These are phyloP conservation scores for silkworm (Bombyx mori) DNA, from an alignment of 1,140 invertebrate species.

Conservation along the genomic window ASM3026992v2 NC_085115.1:8342001-8342500, in stretches of 20 bases:
- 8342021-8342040: neutral
- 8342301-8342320: slow-evolving; percentile 27
- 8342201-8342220: slow-evolving; percentile 2
- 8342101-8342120: slow-evolving; percentile 4
- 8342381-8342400: neutral
- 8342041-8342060: neutral
- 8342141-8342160: slow-evolving; percentile 1
- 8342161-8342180: slow-evolving; percentile 2
- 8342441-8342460: too few species aligned
- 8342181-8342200: slow-evolving; percentile 5
- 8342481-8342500: too few species aligned
- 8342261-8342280: slow-evolving; percentile 19
- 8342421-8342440: neutral
- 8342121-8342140: slow-evolving; percentile 2
- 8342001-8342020: neutral
- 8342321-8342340: slow-evolving; percentile 18
- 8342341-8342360: slow-evolving; percentile 18
- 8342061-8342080: too few species aligned
- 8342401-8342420: neutral
- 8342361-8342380: slow-evolving; percentile 33
- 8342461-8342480: too few species aligned
- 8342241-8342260: slow-evolving; percentile 7
- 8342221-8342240: slow-evolving; percentile 1
- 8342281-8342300: slow-evolving; percentile 28
- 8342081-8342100: neutral